Conservation (phyloP, 2,888 invertebrate genomes). For the Orthosia gracilis region DNA sequence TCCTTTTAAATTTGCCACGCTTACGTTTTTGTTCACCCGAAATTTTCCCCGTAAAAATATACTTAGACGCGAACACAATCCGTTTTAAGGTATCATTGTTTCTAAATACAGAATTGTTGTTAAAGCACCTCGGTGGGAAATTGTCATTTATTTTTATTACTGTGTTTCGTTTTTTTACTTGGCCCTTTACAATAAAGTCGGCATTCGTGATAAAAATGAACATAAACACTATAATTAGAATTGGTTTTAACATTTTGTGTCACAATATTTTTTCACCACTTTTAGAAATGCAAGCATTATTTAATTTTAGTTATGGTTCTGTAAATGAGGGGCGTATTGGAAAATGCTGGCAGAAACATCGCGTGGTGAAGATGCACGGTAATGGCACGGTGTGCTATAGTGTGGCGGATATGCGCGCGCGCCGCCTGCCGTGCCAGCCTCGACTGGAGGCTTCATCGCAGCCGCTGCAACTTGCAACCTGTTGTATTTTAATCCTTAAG, state of each 20-base stretch:
- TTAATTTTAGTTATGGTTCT: conserved; percentile 33
- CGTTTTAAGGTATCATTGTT: conserved; percentile 84
- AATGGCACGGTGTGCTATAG: conserved; percentile 61
- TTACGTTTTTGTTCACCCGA: conserved; percentile 81
- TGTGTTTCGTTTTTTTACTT: conserved; percentile 87
- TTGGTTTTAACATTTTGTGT: conserved; percentile 79
- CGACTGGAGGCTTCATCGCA: conserved; percentile 88
- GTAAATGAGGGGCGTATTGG: conserved; percentile 16
- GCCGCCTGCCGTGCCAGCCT: conserved; percentile 83
- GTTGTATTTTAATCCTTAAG: conserved; percentile 86
- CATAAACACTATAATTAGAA: conserved; percentile 72
- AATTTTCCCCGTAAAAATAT: conserved; percentile 90
- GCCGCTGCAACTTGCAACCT: conserved; percentile 85
- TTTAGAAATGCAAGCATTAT: conserved; percentile 53
- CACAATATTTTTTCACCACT: conserved; percentile 61
- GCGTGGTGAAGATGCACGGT: conserved; percentile 57
- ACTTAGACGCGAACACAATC: conserved; percentile 84
- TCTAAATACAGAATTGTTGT: conserved; percentile 85
- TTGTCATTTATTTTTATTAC: conserved; percentile 84
- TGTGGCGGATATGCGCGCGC: conserved; percentile 82
- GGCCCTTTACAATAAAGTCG: conserved; percentile 84
- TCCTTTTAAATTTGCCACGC: conserved; percentile 78
- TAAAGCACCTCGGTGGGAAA: conserved; percentile 80
- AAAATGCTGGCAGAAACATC: conserved; percentile 64
- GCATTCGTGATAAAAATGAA: conserved; percentile 77